Evolutionary conservation across 2,888 invertebrate species (phyloP), one percentile per base, ranked within the genome.

Genomic region (Cotesia congregata): DNA sequence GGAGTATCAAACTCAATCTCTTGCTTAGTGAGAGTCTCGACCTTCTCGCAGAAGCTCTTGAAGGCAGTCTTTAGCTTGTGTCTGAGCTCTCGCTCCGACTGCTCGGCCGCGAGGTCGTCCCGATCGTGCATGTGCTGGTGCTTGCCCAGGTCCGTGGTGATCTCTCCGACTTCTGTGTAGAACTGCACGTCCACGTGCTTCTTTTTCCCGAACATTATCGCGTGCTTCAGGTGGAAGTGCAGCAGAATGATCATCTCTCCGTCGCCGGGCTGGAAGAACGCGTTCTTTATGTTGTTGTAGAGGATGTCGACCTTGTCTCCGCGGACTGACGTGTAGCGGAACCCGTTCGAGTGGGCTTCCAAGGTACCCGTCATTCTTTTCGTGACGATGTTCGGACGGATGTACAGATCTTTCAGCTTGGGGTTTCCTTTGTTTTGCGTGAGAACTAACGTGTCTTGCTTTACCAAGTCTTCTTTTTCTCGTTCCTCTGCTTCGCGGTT

Each of bases 61-160:
- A 99, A 99, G 9, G 99, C 98, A 0, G 97, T 95, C 90, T 99
- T 99, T 75, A 99, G 91, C 87, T 98, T 98, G 89, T 98, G 97
- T 41, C 99, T 91, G 82, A 99, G 91, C 87, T 99, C 99, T 72
- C 99, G 91, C 90, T 99, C 99, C 74, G 98, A 97, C 91, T 99
- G 99, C 90, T 99, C 99, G 5, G 99, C 98, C 0, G 98, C 98
- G 78, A 99, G 91, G 91, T 99, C 99, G 90, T 99, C 99, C 65
- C 99, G 92, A 90, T 99, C 99, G 89, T 99, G 99, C 98, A 99
- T 99, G 90, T 99, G 98, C 89, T 99, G 99, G 90, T 99, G 98
- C 90, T 99, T 99, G 67, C 99, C 99, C 85, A 99, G 92, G 92
- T 99, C 99, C 0, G 99, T 99, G 0, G 99, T 99, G 77, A 99